Base-by-base conservation (phyloP, 2,113 vertebrate species). In the Psophia crepitans region DNA sequence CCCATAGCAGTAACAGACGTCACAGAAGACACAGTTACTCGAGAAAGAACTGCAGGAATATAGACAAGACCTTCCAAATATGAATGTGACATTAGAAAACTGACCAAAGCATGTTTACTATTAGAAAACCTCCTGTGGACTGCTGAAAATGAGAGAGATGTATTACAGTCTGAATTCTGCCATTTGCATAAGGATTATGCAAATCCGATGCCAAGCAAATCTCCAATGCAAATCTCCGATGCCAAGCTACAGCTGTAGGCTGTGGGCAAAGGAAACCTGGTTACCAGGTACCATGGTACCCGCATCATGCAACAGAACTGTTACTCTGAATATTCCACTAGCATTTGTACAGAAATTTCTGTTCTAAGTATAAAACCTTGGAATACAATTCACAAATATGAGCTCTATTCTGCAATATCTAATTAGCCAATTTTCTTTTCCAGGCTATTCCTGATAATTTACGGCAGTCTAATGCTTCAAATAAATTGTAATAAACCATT, bases 41-140 rank as follows among this genome's bases (percentile, higher is more conserved):
- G 97, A 97, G 87, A 97, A 96, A 78, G 96, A 98, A 57, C 78
- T 98, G 11, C 93, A 97, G 87, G 96, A 96, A 69, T 92, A 94
- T 26, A 81, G 56, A 46, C 93, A 96, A 56, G 90, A 95, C 41
- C 78, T 32, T 68, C 79, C 48, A 95, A 96, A 76, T 95, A 95
- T 66, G 94, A 98, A 71, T 90, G 63, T 24, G 92, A 65, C 78
- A 87, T 97, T n/a, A 93, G 89, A 44, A 94, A 92, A 64, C 75
- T 97, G 56, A 92, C 60, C 3, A 87, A 97, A 92, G 92, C 97
- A 74, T 84, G 82, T 73, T 60, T 95, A 21, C 89, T 96, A 27
- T 71, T 97, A 56, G 97, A 98, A 93, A 95, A 96, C 76, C 97
- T 96, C 9, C 81, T 96, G 33, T 68, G 94, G 46, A 97, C 95